Percentiles rank a stretch among this genome's conserved stretches.
Conservation (phyloP, 2,888 invertebrate species). For the Drosophila colorata region DNA sequence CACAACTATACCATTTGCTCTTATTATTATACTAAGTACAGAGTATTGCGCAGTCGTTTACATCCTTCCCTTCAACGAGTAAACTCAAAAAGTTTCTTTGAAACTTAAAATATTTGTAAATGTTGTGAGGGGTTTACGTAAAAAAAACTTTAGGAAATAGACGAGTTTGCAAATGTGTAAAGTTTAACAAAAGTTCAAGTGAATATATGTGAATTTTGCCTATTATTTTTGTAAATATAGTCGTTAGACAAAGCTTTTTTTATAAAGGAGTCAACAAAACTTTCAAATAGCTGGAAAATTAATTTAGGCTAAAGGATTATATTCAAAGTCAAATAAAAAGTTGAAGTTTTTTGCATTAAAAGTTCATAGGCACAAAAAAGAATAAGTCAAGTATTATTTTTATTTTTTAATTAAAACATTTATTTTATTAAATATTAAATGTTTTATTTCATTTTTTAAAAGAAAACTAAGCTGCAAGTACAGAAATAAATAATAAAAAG, state of each 20-base stretch:
- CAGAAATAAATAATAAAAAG: too few species aligned
- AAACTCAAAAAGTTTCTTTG: conserved; percentile 29
- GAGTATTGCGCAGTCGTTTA: not conserved
- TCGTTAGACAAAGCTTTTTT: not conserved
- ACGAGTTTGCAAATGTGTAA: conserved; percentile 15
- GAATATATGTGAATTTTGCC: conserved; percentile 9
- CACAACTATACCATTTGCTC: too few species aligned
- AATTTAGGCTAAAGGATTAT: not conserved
- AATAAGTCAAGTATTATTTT: too few species aligned
- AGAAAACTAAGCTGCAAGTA: too few species aligned
- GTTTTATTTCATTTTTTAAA: too few species aligned
- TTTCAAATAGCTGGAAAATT: not conserved
- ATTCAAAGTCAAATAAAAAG: not conserved
- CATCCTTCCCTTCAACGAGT: not conserved
- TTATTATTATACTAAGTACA: not conserved
- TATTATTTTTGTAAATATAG: not conserved
- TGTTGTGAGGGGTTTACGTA: conserved; percentile 2
- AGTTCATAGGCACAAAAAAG: too few species aligned
- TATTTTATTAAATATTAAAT: too few species aligned
- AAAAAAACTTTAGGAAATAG: conserved; percentile 3
- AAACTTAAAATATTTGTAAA: conserved; percentile 16
- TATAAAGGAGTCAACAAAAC: not conserved
- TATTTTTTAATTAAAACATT: too few species aligned
- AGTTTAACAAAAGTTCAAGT: conserved; percentile 16
- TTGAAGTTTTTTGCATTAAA: not conserved